These are phyloP conservation scores for Albula glossodonta DNA, from an alignment of 2,113 vertebrate genomes.

Conservation along the genomic window DNA sequence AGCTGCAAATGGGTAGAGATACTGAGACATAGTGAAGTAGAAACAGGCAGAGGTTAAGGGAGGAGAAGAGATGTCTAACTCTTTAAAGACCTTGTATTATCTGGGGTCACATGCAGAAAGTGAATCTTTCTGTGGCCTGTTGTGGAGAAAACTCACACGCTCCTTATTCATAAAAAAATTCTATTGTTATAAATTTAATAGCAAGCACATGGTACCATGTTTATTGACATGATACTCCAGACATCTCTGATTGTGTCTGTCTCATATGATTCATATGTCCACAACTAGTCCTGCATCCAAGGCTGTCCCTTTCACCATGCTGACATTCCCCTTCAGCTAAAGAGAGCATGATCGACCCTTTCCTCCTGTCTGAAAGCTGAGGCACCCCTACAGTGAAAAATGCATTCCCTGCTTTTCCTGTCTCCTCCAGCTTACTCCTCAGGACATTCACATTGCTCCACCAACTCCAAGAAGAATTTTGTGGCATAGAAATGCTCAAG, in stretches of 20 bases:
- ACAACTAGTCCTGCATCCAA: background rate
- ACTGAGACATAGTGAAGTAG: background rate
- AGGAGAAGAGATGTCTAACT: background rate
- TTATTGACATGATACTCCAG: background rate
- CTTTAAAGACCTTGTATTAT: background rate
- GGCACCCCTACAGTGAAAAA: too few species aligned
- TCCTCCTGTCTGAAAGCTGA: background rate
- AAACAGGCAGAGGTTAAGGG: background rate
- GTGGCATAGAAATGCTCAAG: background rate
- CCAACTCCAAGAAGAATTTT: background rate
- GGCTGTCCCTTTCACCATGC: background rate
- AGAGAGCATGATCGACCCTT: background rate
- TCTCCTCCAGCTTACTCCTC: background rate
- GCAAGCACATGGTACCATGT: too few species aligned
- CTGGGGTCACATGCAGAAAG: background rate
- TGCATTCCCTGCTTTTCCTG: too few species aligned
- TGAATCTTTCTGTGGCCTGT: background rate
- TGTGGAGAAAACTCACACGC: background rate
- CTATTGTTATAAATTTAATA: background rate
- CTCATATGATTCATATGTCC: background rate
- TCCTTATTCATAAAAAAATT: background rate
- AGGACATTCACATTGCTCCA: background rate
- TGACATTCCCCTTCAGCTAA: background rate
- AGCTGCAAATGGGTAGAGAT: background rate
- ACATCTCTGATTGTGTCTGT: background rate